These are phyloP conservation scores for Drosophila anomalata DNA, from an alignment of 2,888 invertebrate species.

Conservation along the genomic window DNA sequence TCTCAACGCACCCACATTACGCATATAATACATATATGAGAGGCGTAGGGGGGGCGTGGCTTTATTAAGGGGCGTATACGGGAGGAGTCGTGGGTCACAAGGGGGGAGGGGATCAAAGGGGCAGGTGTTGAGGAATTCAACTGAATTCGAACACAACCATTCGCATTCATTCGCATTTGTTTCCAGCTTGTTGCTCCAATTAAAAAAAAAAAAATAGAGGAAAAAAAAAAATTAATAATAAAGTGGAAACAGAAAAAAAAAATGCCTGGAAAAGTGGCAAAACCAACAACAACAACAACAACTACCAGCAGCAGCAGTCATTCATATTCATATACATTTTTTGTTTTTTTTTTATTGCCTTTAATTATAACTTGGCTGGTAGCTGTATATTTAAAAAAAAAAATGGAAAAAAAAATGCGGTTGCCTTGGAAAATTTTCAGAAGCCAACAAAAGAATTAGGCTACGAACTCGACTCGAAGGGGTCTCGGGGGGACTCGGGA, in stretches of 20 bases:
- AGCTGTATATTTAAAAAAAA: not conserved
- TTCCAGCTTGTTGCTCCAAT: constrained; percentile 8
- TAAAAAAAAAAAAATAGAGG: not conserved
- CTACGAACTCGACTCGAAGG: constrained; percentile 5
- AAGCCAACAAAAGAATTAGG: constrained; percentile 19
- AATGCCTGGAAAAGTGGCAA: constrained; percentile 2
- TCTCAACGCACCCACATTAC: constrained; percentile 2
- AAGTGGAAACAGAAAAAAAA: constrained; percentile 1
- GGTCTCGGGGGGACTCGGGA: not conserved
- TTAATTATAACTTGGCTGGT: constrained; percentile 39
- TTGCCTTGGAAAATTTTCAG: not conserved
- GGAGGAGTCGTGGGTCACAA: not conserved
- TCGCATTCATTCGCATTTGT: constrained; percentile 7
- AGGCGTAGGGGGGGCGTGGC: not conserved
- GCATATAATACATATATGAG: not conserved
- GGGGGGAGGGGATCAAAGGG: constrained; percentile 1
- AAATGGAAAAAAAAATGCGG: not conserved
- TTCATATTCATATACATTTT: constrained; percentile 2
- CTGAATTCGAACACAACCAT: constrained; percentile 1
- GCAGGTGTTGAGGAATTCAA: constrained; percentile 1
- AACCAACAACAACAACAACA: not conserved
- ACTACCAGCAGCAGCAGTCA: not conserved
- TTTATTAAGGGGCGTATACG: not conserved
- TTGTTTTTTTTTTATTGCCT: constrained; percentile 54
- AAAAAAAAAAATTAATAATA: not conserved